A percentile compares a stretch with the other conserved stretches of the same genome.
Conservation (phyloP, 2,888 invertebrate species). For the Ophioninae sp. region DNA sequence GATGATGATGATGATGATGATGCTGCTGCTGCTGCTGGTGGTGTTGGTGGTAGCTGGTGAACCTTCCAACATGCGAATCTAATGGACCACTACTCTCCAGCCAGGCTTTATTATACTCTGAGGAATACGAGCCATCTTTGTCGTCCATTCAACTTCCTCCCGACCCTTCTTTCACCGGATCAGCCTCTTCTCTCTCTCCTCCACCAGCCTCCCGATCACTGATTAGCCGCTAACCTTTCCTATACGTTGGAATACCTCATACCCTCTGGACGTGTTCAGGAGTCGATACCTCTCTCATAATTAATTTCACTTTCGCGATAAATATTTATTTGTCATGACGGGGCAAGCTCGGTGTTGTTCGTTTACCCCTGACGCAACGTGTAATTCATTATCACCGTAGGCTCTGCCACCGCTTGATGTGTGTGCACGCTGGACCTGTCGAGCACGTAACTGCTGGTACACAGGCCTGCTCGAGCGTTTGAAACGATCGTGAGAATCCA, state of each 20-base stretch:
- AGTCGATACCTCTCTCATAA: conserved; percentile 53
- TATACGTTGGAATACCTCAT: conserved; percentile 41
- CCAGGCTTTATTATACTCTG: conserved; percentile 18
- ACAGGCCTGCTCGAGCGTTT: conserved; percentile 23
- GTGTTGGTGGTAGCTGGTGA: conserved; percentile 15
- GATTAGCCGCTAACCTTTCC: conserved; percentile 40
- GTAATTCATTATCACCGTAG: conserved; percentile 50
- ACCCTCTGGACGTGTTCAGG: conserved; percentile 52
- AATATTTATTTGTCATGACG: conserved; percentile 62
- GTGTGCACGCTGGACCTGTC: conserved; percentile 21
- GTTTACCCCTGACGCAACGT: conserved; percentile 44
- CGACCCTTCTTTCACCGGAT: conserved; percentile 1
- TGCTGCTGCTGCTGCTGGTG: not conserved
- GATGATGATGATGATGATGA: too few relatives aligned
- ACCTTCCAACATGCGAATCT: conserved; percentile 21
- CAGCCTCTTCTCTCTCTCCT: conserved; percentile 32
- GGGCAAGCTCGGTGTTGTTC: conserved; percentile 50
- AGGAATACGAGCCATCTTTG: conserved; percentile 43
- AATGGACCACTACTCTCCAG: conserved; percentile 35
- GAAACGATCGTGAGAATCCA: conserved; percentile 62
- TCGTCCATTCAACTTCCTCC: conserved; percentile 43
- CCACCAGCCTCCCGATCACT: conserved; percentile 32
- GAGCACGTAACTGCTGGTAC: conserved; percentile 37
- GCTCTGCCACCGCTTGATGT: conserved; percentile 4
- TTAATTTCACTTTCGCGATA: conserved; percentile 67